Evolutionary conservation across 1,140 invertebrate genomes (phyloP).

Genomic region (Rhyacophila brunnea): DNA sequence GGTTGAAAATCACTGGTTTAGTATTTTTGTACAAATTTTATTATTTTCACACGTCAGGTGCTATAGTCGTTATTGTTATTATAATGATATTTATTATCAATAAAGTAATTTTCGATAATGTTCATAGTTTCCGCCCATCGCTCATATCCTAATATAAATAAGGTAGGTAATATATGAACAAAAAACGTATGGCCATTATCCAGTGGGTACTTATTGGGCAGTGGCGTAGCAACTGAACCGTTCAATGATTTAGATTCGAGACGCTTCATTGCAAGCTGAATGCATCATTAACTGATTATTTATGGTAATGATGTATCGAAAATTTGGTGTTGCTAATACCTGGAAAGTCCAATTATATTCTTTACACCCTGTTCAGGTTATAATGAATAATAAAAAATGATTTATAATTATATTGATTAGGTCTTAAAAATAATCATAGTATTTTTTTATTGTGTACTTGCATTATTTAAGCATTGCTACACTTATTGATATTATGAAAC

Average conservation of each 20-base stretch:
- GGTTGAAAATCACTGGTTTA: not conserved
- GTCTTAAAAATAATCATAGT: no score
- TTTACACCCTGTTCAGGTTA: no score
- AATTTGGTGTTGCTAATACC: not conserved
- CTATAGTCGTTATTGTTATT: no score
- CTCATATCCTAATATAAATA: conserved; percentile 1
- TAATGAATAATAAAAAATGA: no score
- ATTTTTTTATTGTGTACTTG: no score
- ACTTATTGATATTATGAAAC: no score
- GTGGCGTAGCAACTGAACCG: conserved; percentile 3
- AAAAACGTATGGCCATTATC: not conserved
- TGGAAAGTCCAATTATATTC: not conserved
- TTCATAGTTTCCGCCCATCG: not conserved
- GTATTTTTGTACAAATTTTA: not conserved
- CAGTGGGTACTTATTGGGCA: not conserved
- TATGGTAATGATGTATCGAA: not conserved
- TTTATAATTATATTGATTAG: no score
- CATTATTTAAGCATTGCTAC: no score
- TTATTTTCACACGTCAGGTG: not conserved
- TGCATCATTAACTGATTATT: not conserved
- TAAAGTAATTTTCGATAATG: not conserved
- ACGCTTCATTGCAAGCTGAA: conserved; percentile 3
- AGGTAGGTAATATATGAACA: not conserved
- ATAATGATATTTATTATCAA: not conserved
- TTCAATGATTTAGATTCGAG: conserved; percentile 6